A percentile compares a stretch with the other conserved stretches of the same genome.
Evolutionary conservation across 2,113 vertebrate species (phyloP).

Genomic region (Sebastes schlegelii): DNA sequence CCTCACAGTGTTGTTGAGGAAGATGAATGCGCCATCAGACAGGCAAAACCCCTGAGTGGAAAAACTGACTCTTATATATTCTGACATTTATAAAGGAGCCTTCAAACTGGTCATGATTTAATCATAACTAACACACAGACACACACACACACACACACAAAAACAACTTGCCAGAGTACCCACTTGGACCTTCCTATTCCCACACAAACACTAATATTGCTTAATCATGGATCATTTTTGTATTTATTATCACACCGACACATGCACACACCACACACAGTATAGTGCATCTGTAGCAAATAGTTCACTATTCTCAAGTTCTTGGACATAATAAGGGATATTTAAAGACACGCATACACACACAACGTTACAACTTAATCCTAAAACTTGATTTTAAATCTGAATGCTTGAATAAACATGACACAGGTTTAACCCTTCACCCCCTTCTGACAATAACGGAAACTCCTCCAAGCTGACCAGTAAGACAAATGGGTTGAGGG

Average conservation of each 20-base stretch:
- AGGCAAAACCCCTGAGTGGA: constrained; percentile 44
- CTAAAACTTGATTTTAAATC: too few species aligned
- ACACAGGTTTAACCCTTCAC: too few species aligned
- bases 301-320: too few species aligned
- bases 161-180: neutral
- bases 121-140: constrained; percentile 31
- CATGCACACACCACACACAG: neutral
- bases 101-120: constrained; percentile 57
- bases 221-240: too few species aligned
- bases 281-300: too few species aligned
- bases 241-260: neutral
- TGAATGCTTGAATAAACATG: too few species aligned
- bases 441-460: neutral
- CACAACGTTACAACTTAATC: too few species aligned
- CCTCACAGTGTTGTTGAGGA: constrained; percentile 30
- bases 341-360: too few species aligned
- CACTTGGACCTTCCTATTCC: neutral
- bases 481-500: neutral
- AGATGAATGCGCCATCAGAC: constrained; percentile 55
- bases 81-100: constrained; percentile 72
- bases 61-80: constrained; percentile 66
- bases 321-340: too few species aligned
- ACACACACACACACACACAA: constrained; percentile 1
- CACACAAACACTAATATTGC: neutral
- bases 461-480: neutral